Evolutionary conservation across 2,113 vertebrate species (phyloP).

Genomic region (Mugil cephalus): DNA sequence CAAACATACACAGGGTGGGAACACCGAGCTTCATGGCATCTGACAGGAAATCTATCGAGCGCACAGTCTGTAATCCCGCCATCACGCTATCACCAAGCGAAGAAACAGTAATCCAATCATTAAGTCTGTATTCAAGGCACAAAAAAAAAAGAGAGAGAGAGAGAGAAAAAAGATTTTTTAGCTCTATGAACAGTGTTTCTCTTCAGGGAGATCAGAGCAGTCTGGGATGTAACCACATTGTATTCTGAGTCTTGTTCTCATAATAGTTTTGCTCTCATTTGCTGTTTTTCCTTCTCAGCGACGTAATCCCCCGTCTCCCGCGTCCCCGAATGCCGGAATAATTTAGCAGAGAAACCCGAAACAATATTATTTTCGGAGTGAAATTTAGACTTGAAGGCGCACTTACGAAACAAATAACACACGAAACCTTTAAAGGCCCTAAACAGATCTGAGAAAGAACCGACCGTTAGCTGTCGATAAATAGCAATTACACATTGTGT

Average conservation of each 20-base stretch:
- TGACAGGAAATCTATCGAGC: conserved; percentile 78
- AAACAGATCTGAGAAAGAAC: conserved; percentile 21
- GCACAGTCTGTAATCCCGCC: conserved; percentile 74
- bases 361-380: background rate
- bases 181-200: conserved; percentile 26
- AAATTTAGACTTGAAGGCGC: too few species aligned
- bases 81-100: conserved; percentile 63
- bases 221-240: background rate
- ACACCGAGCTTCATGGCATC: conserved; percentile 66
- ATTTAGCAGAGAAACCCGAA: conserved; percentile 32
- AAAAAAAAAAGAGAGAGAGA: background rate
- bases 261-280: conserved; percentile 25
- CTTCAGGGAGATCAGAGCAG: conserved; percentile 53
- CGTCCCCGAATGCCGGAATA: conserved; percentile 5
- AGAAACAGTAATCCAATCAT: conserved; percentile 76
- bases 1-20: conserved; percentile 41
- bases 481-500: conserved; percentile 61
- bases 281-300: background rate
- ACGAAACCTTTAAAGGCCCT: background rate
- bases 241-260: conserved; percentile 10
- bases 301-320: conserved; percentile 8
- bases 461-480: conserved; percentile 67
- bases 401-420: background rate
- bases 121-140: conserved; percentile 70
- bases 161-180: conserved; percentile 57